phyloP scores from a whole-genome alignment of 2,797 vertebrate species.

The Spinus olivaceus region DNA sequence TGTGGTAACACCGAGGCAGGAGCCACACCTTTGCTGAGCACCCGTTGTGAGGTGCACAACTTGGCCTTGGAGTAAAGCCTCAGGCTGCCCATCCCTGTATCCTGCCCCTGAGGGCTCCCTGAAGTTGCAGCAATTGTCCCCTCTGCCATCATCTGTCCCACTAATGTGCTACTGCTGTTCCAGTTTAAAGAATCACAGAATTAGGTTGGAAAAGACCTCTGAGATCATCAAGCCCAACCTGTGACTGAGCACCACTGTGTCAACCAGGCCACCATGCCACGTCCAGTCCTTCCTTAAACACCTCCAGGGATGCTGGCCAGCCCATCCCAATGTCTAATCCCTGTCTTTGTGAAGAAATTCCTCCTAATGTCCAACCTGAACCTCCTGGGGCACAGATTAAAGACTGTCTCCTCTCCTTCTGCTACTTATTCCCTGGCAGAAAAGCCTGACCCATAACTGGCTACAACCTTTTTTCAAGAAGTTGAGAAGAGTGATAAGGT shows the following conservation, averaged over 20 bases:
- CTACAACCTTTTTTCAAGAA: not conserved
- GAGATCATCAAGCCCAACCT: not conserved
- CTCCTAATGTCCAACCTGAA: not conserved
- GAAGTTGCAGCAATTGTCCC: no score
- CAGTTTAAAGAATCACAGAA: not conserved
- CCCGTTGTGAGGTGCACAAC: not conserved
- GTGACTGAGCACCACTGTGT: not conserved
- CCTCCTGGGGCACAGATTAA: not conserved
- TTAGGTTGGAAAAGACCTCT: not conserved
- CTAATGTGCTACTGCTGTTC: accelerated
- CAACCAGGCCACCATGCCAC: not conserved
- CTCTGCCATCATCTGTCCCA: not conserved
- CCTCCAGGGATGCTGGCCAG: accelerated
- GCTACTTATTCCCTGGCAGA: not conserved
- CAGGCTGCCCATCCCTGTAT: accelerated
- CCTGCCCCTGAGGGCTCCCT: not conserved
- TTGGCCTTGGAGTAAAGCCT: not conserved
- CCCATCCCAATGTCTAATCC: no score
- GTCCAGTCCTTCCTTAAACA: not conserved
- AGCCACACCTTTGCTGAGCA: accelerated
- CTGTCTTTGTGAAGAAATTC: not conserved
- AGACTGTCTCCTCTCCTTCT: not conserved
- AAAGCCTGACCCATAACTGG: not conserved
- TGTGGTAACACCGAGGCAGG: accelerated
- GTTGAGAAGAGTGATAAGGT: not conserved